A percentile compares a stretch with the other conserved stretches of the same genome.
phyloP scores from a whole-genome alignment of 2,888 invertebrate genomes.

The Lasioglossum leucozonium region DNA sequence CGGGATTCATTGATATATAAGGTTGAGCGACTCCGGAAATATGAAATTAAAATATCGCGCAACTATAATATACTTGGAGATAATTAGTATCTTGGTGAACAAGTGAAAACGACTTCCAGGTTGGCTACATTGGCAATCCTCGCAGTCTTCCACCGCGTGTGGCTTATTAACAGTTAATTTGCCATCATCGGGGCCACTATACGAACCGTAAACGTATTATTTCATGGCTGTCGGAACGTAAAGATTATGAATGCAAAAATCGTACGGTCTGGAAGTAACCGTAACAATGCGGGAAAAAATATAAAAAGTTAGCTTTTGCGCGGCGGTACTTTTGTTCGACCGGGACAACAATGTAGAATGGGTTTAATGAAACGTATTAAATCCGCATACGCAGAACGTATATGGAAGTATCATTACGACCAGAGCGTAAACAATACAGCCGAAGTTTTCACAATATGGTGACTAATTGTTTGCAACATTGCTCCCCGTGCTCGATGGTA shows the following conservation, averaged over 20 bases:
- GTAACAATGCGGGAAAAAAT: neutral
- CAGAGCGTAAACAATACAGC: neutral
- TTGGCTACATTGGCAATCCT: neutral
- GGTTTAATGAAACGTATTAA: slow-evolving; percentile 1
- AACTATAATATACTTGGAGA: neutral
- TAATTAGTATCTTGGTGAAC: neutral
- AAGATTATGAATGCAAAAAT: neutral
- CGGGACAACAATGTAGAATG: neutral
- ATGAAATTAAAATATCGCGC: neutral
- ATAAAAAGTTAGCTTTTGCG: neutral
- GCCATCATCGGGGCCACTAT: neutral
- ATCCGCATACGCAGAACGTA: neutral
- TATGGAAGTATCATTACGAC: neutral
- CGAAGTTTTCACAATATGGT: neutral
- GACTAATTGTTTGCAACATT: neutral
- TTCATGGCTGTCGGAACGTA: neutral
- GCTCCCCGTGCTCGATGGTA: neutral
- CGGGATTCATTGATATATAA: too few relatives aligned
- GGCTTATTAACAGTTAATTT: neutral
- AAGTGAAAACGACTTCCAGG: neutral
- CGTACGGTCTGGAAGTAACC: neutral
- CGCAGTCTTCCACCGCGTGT: neutral
- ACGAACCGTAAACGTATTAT: neutral
- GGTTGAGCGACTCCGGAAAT: neutral
- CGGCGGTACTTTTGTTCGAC: neutral